Evolutionary conservation across 2,888 invertebrate genomes (phyloP).

Genomic region (Limnephilus marmoratus): DNA sequence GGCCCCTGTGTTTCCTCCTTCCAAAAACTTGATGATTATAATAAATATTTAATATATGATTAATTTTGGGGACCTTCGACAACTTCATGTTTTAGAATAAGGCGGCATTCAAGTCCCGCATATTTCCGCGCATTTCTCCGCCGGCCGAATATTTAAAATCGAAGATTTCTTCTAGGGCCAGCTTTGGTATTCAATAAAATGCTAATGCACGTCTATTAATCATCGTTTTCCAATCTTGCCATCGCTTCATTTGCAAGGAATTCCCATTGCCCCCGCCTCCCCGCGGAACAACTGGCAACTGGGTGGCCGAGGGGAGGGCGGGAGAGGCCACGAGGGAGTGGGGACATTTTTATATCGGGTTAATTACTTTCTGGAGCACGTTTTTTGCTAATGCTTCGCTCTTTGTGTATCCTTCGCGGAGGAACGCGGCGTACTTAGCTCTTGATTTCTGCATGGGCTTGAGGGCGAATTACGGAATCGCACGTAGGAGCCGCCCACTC

Average conservation of each 20-base stretch:
- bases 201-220: constrained; percentile 66
- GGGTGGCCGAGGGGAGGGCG: background rate
- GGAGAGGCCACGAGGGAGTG: constrained; percentile 36
- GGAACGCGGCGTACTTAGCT: constrained; percentile 58
- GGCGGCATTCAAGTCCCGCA: constrained; percentile 33
- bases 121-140: constrained; percentile 42
- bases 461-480: constrained; percentile 53
- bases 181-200: constrained; percentile 65
- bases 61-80: background rate
- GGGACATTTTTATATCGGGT: constrained; percentile 72
- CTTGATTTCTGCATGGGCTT: constrained; percentile 61
- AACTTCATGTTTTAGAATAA: background rate
- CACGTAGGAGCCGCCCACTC: constrained; percentile 62
- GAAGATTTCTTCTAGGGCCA: constrained; percentile 50
- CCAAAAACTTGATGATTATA: background rate
- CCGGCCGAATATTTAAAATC: constrained; percentile 55
- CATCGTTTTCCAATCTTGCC: constrained; percentile 65
- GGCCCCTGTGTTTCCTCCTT: no score
- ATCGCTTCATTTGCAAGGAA: constrained; percentile 66
- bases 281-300: background rate
- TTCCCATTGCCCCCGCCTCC: constrained; percentile 61
- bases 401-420: constrained; percentile 56
- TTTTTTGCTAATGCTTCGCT: constrained; percentile 66
- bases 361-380: constrained; percentile 74
- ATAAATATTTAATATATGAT: background rate